Conservation (phyloP, 2,113 vertebrate species). For the Periophthalmus modestus region DNA sequence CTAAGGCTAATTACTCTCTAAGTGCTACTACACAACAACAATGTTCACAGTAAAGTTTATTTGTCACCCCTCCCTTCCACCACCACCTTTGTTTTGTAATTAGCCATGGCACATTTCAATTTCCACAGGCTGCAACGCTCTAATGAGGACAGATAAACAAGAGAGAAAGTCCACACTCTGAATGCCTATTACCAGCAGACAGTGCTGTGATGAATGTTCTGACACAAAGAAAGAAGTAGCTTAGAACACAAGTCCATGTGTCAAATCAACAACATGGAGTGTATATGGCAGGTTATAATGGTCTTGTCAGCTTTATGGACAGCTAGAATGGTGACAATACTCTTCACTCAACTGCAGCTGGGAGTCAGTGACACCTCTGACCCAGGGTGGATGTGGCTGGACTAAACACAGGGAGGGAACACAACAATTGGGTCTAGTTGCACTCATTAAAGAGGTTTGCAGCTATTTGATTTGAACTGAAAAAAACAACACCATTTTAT, state of each 20-base stretch:
- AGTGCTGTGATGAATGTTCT: slow-evolving; percentile 9
- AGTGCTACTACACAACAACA: not conserved
- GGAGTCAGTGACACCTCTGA: not conserved
- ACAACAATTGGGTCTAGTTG: not conserved
- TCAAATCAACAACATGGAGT: slow-evolving; percentile 19
- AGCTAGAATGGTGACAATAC: not conserved
- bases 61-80: slow-evolving; percentile 47
- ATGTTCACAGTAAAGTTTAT: not conserved
- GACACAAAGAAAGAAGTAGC: not conserved
- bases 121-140: slow-evolving; percentile 34
- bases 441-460: not conserved
- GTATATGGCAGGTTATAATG: slow-evolving; percentile 17
- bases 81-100: slow-evolving; percentile 64
- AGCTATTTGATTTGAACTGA: too few relatives aligned
- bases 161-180: not conserved
- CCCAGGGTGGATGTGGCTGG: not conserved
- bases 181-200: not conserved
- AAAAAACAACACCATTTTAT: too few relatives aligned
- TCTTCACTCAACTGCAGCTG: not conserved
- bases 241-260: slow-evolving; percentile 13
- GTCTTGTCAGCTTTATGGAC: slow-evolving; percentile 5
- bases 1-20: not conserved
- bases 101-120: slow-evolving; percentile 51
- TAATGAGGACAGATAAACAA: slow-evolving; percentile 21
- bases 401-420: not conserved